Conservation (phyloP, 1,140 invertebrate genomes). For the Triops cancriformis region DNA sequence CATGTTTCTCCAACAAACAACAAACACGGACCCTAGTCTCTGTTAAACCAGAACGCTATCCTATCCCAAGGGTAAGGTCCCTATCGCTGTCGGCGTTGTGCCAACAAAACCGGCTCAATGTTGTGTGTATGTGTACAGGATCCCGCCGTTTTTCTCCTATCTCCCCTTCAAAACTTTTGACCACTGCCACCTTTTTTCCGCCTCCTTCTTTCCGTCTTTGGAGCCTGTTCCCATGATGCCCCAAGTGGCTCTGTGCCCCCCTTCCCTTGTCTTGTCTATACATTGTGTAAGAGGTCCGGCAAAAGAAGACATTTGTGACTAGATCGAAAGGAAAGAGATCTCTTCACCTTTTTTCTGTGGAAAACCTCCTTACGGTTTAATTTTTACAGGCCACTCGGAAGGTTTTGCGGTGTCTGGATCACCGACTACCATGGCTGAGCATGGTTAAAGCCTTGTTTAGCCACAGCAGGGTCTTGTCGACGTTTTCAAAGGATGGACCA, state of each 20-base stretch:
- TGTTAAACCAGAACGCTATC: constrained; percentile 13
- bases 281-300: neutral
- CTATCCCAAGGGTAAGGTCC: neutral
- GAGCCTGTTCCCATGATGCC: neutral
- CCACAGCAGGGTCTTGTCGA: neutral
- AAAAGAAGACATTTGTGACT: neutral
- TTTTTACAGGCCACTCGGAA: neutral
- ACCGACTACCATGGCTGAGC: neutral
- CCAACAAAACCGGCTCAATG: constrained; percentile 8
- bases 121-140: neutral
- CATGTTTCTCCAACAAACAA: constrained; percentile 13
- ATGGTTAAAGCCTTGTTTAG: neutral
- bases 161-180: neutral
- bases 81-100: neutral
- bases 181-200: neutral
- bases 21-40: neutral
- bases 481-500: neutral
- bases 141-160: neutral
- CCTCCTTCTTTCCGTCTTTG: neutral
- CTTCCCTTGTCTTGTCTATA: neutral
- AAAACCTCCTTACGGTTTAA: constrained; percentile 6
- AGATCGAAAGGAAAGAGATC: neutral
- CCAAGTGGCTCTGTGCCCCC: neutral
- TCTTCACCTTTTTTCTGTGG: constrained; percentile 4
- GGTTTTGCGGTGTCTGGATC: constrained; percentile 4